phyloP scores from a whole-genome alignment of 1,140 invertebrate species.

The Drosophila lacertosa region DNA sequence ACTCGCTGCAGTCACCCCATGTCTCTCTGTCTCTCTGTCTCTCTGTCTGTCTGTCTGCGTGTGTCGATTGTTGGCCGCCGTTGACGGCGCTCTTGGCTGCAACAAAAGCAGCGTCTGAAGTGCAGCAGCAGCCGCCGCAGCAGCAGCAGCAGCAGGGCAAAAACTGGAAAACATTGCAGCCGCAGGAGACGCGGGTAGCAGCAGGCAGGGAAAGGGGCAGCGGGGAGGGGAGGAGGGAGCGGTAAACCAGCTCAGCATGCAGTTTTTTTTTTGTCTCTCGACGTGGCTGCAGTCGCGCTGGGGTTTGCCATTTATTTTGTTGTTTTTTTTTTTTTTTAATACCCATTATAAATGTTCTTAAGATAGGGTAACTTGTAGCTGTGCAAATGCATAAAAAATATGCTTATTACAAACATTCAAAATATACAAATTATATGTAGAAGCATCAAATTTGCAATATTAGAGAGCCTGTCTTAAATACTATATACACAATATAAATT shows the following conservation, averaged over 20 bases:
- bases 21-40: conserved; percentile 39
- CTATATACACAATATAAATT: no score
- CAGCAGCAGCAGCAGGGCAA: conserved; percentile 31
- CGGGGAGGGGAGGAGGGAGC: not conserved
- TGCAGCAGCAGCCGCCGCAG: conserved; percentile 54
- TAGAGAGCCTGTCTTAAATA: no score
- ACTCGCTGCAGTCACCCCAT: conserved; percentile 14
- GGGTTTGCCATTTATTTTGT: conserved; percentile 43
- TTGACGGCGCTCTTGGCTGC: conserved; percentile 45
- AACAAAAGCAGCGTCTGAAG: conserved; percentile 66
- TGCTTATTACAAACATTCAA: no score
- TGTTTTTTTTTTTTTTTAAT: conserved; percentile 33
- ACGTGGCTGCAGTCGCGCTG: conserved; percentile 49
- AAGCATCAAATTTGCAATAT: no score
- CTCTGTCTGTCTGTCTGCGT: conserved; percentile 57
- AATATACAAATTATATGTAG: no score
- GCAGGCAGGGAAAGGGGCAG: not conserved
- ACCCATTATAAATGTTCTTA: no score
- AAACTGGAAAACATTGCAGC: conserved; percentile 31
- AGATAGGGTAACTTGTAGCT: not conserved
- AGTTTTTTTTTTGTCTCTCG: conserved; percentile 34
- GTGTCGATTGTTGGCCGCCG: conserved; percentile 69
- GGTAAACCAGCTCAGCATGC: conserved; percentile 61
- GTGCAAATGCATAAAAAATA: no score
- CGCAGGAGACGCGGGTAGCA: no score